These are phyloP conservation scores for Hippocampus kuda DNA, from an alignment of 2,797 vertebrate genomes.

Conservation along the genomic window DNA sequence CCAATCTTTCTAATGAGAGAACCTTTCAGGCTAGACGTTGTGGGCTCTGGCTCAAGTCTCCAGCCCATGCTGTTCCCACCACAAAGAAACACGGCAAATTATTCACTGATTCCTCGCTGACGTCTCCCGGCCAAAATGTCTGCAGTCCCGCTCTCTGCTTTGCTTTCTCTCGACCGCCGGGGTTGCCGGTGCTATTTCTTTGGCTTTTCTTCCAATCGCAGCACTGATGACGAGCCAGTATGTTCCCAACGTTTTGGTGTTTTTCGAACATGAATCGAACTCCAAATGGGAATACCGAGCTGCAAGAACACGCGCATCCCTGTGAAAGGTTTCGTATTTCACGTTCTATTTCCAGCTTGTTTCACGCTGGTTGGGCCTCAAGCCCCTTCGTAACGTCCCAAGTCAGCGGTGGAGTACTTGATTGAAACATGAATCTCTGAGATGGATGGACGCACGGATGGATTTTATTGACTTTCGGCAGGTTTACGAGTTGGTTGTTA, in stretches of 20 bases:
- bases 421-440: not conserved
- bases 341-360: slow-evolving; percentile 7
- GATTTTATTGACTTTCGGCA: no score
- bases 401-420: slow-evolving; percentile 1
- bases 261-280: not conserved
- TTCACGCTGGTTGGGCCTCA: slow-evolving; percentile 1
- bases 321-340: not conserved
- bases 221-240: slow-evolving; percentile 20
- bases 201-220: slow-evolving; percentile 21
- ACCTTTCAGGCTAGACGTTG: slow-evolving; percentile 69
- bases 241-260: slow-evolving; percentile 4
- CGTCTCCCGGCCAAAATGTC: slow-evolving; percentile 52
- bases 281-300: not conserved
- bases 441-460: not conserved
- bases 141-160: slow-evolving; percentile 46
- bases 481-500: no score
- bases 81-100: slow-evolving; percentile 65
- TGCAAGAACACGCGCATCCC: not conserved
- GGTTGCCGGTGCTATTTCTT: slow-evolving; percentile 21
- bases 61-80: slow-evolving; percentile 68
- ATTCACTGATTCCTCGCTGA: slow-evolving; percentile 67
- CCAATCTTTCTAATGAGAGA: slow-evolving; percentile 68
- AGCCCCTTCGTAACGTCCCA: not conserved
- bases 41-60: slow-evolving; percentile 63
- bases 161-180: slow-evolving; percentile 32